Evolutionary conservation across 2,888 invertebrate species (phyloP).

Genomic region (Perdita meconis): DNA sequence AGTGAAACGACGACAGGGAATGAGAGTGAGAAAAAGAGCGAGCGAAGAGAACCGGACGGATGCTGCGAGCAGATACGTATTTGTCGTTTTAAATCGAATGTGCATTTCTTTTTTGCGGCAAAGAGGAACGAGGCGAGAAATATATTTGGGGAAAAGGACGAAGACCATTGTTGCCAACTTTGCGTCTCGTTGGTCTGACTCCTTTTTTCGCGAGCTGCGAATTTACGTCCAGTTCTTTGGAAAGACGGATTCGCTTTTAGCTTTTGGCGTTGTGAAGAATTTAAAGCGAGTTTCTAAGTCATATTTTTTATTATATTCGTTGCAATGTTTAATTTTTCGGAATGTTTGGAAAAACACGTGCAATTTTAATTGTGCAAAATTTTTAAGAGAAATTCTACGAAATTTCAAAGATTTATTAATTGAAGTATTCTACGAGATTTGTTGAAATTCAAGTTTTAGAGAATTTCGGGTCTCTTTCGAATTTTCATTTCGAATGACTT

Average conservation of each 20-base stretch:
- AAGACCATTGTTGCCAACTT: constrained; percentile 37
- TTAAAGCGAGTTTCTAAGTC: constrained; percentile 5
- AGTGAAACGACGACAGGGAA: constrained; percentile 27
- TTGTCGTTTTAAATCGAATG: constrained; percentile 54
- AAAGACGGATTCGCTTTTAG: not conserved
- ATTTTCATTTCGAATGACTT: too few species aligned
- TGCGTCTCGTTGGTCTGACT: constrained; percentile 39
- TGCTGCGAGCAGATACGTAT: constrained; percentile 31
- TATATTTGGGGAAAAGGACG: constrained; percentile 16
- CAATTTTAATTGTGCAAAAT: constrained; percentile 8
- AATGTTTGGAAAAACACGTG: not conserved
- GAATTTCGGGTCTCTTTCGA: not conserved
- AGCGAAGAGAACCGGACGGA: constrained; percentile 19
- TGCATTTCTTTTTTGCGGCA: constrained; percentile 65
- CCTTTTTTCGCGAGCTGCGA: constrained; percentile 24
- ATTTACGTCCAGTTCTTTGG: constrained; percentile 18
- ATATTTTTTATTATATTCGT: not conserved
- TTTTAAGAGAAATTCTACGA: not conserved
- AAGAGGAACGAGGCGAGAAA: constrained; percentile 26
- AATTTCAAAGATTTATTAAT: too few species aligned
- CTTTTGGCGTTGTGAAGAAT: not conserved
- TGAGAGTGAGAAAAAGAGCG: constrained; percentile 30
- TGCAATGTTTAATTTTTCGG: not conserved
- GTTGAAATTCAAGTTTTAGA: not conserved
- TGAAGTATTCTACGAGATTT: too few species aligned